Base-by-base conservation (phyloP, 2,888 invertebrate genomes). In the Scotopteryx bipunctaria region DNA sequence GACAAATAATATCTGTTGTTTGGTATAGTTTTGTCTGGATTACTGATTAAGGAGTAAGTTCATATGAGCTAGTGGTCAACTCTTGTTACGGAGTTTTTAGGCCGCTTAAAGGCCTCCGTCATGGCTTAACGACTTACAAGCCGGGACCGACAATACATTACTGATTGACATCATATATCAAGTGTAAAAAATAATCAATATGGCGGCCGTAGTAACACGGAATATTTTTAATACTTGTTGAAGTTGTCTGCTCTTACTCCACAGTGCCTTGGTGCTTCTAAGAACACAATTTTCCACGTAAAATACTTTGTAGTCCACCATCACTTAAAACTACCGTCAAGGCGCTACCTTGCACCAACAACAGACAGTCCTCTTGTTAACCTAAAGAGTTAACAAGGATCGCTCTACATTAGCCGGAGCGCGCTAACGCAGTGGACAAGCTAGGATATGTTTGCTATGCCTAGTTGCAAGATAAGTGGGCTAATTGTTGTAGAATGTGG, bases 351-450 rank as follows among this genome's bases (percentile, higher is more conserved):
- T 78, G 74, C 76, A 78, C 79, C 77, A 81, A 71, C 68, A 83
- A 83, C 78, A 84, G 60, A 67, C 76, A 69, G 77, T 79, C 78
- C 74, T 69, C 86, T 85, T 86, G 88, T 89, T 89, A 89, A 85
- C 82, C 83, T 80, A 81, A 86, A 76, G 77, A 75, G 81, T 89
- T 89, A 89, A 88, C 87, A 83, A 90, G 88, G 84, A 86, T 87
- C 86, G 83, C 67, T 80, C 80, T 87, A 88, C 87, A n/a, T 90
- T 90, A 89, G 88, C 84, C 59, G 55, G 43, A 38, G 47, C 59
- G 48, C 66, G 83, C 73, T 89, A 90, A 89, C 78, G 59, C 61
- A 59, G 80, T 73, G 86, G 87, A 89, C 89, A 90, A 89, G 88
- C 78, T 66, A 33, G 73, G 81, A 73, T 76, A 67, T 85, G 84